phyloP scores from a whole-genome alignment of 2,113 vertebrate genomes.

The Chionis minor region DNA sequence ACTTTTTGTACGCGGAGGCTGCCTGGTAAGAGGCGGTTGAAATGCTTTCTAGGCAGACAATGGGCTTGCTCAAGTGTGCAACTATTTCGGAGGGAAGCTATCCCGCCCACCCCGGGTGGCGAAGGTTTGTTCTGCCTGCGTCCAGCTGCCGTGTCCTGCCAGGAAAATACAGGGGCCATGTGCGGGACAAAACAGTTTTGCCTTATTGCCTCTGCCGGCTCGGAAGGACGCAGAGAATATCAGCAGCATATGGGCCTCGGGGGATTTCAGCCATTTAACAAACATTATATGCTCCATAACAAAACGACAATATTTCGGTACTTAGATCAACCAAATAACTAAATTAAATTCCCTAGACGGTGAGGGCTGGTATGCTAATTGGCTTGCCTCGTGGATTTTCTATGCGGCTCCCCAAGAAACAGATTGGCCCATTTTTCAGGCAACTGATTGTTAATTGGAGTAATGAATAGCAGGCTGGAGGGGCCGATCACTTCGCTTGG shows the following conservation, averaged over 20 bases:
- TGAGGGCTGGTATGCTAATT: conserved; percentile 74
- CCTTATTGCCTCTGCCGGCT: conserved; percentile 64
- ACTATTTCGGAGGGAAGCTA: conserved; percentile 69
- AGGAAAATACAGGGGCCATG: conserved; percentile 78
- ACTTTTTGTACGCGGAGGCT: conserved; percentile 56
- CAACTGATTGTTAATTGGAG: conserved; percentile 84
- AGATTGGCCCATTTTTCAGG: conserved; percentile 85
- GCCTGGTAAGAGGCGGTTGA: conserved; percentile 79
- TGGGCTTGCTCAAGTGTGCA: conserved; percentile 81
- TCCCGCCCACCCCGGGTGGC: conserved; percentile 76
- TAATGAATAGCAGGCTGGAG: conserved; percentile 80
- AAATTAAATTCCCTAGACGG: conserved; percentile 75
- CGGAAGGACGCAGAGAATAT: conserved; percentile 45
- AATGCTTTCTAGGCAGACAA: conserved; percentile 80
- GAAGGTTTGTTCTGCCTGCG: conserved; percentile 71
- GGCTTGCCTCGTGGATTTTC: conserved; percentile 73
- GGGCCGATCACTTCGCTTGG: conserved; percentile 67
- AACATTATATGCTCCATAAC: conserved; percentile 67
- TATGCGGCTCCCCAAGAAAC: conserved; percentile 67
- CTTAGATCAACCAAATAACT: conserved; percentile 66
- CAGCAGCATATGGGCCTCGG: conserved; percentile 75
- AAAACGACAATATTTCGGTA: conserved; percentile 68
- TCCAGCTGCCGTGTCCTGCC: conserved; percentile 72
- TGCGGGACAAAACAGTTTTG: conserved; percentile 72
- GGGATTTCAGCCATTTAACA: conserved; percentile 71